Evolutionary conservation across 2,888 invertebrate genomes (phyloP), one percentile per base, ranked within the genome.

Genomic region (Drosophila dives): DNA sequence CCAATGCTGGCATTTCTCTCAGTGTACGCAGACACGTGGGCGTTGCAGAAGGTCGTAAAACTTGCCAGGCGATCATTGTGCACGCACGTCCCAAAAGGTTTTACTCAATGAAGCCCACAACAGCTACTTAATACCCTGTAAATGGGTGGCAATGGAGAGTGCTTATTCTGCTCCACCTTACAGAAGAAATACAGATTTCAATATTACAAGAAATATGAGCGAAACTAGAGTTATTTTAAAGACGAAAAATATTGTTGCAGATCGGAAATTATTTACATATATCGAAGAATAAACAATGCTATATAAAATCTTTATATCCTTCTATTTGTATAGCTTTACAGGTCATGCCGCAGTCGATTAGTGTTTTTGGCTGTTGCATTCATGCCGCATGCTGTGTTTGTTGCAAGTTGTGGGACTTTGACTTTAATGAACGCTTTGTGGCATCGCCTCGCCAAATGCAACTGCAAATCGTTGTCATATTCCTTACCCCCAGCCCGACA

Each of bases 1-100:
- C 70, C 32, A 54, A 56, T 56, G 38, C 26, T 49, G 38, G 69
- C 62, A 76, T 86, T 90, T 86, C 71, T 69, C 72, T 79, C 87
- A 84, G 85, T 86, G 90, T 86, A 83, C 65, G 67, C 66, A 66
- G 71, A 58, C 40, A 45, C 67, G 90, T 90, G 80, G 90, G 86
- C 85, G 86, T 87, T 66, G 68, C 71, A 80, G 87, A 87, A 87
- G 87, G 87, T 87, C 87, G 88, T 87, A 90, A 90, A 87, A 78
- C 73, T 77, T 63, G 72, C 77, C 29, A 69, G 66, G 72, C 20
- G 86, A 73, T 74, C 79, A 89, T 83, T 89, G 89, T 75, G 81
- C 81, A 86, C 86, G 89, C 85, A 83, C 72, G 75, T 83, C 72
- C 71, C 84, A 34, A 89, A 83, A 89, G 78, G 76, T 89, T 89